Percentiles rank a stretch among this genome's conserved stretches.
phyloP scores from a whole-genome alignment of 2,888 invertebrate species.

The Tuberolachnus salignus region DNA sequence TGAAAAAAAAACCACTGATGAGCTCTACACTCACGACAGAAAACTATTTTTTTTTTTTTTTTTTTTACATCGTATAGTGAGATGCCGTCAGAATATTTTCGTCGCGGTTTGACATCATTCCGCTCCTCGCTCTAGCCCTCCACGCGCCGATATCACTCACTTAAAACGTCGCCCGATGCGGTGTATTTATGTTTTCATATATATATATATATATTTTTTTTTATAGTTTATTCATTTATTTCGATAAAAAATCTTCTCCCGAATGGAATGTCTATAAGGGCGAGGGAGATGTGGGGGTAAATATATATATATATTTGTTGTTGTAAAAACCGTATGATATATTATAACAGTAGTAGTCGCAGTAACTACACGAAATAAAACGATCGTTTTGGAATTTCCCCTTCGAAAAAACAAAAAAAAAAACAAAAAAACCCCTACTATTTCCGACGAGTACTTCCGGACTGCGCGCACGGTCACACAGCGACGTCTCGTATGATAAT shows the following conservation, averaged over 20 bases:
- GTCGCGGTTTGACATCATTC: not conserved
- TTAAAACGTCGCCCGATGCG: not conserved
- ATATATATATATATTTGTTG: too few relatives aligned
- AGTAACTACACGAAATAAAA: too few relatives aligned
- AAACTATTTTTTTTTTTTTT: too few relatives aligned
- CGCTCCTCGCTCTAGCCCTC: too few relatives aligned
- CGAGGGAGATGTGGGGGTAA: not conserved
- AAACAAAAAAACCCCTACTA: too few relatives aligned
- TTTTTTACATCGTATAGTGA: too few relatives aligned
- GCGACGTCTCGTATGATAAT: not conserved
- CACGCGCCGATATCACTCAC: not conserved
- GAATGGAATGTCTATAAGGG: not conserved
- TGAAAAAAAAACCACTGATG: not conserved
- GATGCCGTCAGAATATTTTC: not conserved
- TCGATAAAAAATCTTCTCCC: too few relatives aligned
- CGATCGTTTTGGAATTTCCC: too few relatives aligned
- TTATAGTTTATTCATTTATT: too few relatives aligned
- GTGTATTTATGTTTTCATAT: not conserved
- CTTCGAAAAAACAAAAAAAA: not conserved
- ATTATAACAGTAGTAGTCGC: not conserved
- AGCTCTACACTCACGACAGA: not conserved
- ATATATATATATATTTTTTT: not conserved
- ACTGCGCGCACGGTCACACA: conserved; percentile 25
- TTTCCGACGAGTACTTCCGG: too few relatives aligned
- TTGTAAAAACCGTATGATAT: too few relatives aligned